Conservation (phyloP, 2,888 invertebrate species). For the Hyalella azteca region DNA sequence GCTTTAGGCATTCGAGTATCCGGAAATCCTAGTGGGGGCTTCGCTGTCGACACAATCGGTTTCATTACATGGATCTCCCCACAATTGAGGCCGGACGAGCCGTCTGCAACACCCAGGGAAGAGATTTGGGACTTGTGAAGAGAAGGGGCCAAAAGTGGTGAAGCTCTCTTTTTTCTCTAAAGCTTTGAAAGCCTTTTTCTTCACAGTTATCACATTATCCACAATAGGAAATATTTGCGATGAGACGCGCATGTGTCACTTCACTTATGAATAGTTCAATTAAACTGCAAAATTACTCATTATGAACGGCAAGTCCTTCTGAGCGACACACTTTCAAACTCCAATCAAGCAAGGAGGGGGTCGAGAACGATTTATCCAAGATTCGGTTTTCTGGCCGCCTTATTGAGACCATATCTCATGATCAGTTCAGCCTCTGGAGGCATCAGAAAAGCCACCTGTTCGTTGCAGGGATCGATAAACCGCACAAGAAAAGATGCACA, state of each 20-base stretch:
- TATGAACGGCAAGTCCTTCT: not conserved
- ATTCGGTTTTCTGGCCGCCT: not conserved
- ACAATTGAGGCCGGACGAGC: not conserved
- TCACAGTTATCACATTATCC: too few species aligned
- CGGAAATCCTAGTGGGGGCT: not conserved
- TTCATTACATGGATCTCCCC: not conserved
- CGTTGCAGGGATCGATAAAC: constrained; percentile 13
- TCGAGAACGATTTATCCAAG: not conserved
- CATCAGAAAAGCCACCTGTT: constrained; percentile 25
- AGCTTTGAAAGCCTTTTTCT: too few species aligned
- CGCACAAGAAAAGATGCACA: not conserved
- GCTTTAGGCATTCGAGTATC: not conserved
- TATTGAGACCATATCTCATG: constrained; percentile 5
- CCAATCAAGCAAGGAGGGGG: not conserved
- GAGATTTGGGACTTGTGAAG: too few species aligned
- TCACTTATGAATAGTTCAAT: too few species aligned
- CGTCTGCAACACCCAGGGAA: not conserved
- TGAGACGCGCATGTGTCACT: too few species aligned
- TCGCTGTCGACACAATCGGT: not conserved
- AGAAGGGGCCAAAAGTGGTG: too few species aligned
- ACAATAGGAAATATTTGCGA: too few species aligned
- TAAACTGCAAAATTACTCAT: too few species aligned
- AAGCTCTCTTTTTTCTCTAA: too few species aligned
- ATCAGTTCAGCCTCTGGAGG: constrained; percentile 5
- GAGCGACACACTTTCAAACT: not conserved